Base-by-base conservation (phyloP, 1,140 invertebrate species). In the Diuraphis noxia region DNA sequence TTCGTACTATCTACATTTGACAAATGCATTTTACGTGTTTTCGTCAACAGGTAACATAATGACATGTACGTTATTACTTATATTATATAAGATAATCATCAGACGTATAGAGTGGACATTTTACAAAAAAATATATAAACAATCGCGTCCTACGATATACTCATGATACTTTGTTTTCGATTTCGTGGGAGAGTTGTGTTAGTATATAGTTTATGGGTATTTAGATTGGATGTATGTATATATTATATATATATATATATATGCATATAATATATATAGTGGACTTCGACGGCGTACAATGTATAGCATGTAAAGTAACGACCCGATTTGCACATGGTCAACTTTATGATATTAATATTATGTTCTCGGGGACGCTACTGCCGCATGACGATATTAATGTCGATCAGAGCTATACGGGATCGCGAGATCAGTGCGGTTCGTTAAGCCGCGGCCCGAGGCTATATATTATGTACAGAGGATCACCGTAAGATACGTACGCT, bases 11-110 rank as follows among this genome's bases (percentile, higher is more conserved):
- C 34, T 52, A 30, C 25, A 5, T 88, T 8, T 52, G 38, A 30
- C 49, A 87, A 87, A 87, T 87, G 85, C 25, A 7, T 88, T 88
- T 88, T 88, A 63, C 38, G 10, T 63, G 86, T 38, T 63, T 40
- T 30, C 36, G 36, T 88, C 23, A 6, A 87, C 85, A 17, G 85
- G 36, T 56, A 56, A 56, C 30, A 23, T n/a, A n/a, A n/a, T 19
- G 25, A 17, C 56, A 17, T n/a, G 30, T 72, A 72, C 1, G 13
- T 72, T 72, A n/a, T 72, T 72, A n/a, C n/a, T n/a, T n/a, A n/a
- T 72, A 72, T 72, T n/a, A n/a, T 17, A 72, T n/a, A 72, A 72
- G n/a, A 72, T 72, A 72, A 72, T 72, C 0, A 4, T 72, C 13
- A 5, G 30, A 72, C n/a, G 13, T 34, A 30, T 30, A 72, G 13